Evolutionary conservation across 2,888 invertebrate species (phyloP).

Genomic region (Uloborus plumipes): DNA sequence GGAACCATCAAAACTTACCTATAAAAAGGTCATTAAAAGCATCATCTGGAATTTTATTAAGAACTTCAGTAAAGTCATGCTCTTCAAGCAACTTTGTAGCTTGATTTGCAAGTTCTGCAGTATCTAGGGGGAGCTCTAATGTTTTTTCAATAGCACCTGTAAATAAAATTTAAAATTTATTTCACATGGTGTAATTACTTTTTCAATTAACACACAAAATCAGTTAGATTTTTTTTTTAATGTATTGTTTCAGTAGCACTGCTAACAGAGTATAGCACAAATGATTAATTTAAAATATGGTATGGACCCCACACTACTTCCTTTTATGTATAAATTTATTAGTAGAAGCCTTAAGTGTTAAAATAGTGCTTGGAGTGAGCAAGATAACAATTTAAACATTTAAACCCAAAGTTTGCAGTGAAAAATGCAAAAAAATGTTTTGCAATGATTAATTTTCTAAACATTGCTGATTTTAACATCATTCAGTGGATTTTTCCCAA

Average conservation of each 20-base stretch:
- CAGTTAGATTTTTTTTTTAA: no score
- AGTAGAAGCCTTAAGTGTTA: no score
- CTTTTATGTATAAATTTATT: no score
- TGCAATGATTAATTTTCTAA: no score
- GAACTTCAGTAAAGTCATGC: slow-evolving; percentile 81
- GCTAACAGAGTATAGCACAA: no score
- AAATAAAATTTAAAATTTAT: slow-evolving; percentile 23
- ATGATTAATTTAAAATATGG: not conserved
- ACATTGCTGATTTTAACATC: no score
- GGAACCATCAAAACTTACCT: slow-evolving; percentile 70
- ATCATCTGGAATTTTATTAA: slow-evolving; percentile 84
- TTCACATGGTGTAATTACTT: not conserved
- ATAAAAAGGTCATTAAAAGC: slow-evolving; percentile 87
- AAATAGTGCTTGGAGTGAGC: no score
- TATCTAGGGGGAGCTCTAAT: slow-evolving; percentile 75
- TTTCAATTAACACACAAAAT: no score
- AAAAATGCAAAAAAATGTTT: no score
- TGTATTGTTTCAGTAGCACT: no score
- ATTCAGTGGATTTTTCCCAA: no score
- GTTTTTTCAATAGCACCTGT: slow-evolving; percentile 69
- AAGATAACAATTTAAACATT: not conserved
- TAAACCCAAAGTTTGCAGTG: not conserved
- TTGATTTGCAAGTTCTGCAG: slow-evolving; percentile 78
- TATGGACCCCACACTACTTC: no score
- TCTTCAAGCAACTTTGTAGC: slow-evolving; percentile 78